Percentiles rank a stretch among this genome's conserved stretches.
Conservation (phyloP, 2,888 invertebrate genomes). For the Mythimna impura region DNA sequence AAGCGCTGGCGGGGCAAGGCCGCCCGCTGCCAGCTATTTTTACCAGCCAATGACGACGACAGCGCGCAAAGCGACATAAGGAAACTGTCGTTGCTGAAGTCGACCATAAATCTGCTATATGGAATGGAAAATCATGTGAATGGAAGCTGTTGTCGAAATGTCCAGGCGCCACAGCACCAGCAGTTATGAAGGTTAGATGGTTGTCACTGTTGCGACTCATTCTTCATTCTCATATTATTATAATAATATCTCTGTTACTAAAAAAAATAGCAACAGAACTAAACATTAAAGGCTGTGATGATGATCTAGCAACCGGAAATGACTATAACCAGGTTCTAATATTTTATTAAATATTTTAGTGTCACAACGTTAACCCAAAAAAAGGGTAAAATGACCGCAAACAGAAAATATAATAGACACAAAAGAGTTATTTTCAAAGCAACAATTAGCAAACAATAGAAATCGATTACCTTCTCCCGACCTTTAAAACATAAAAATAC, state of each 20-base stretch:
- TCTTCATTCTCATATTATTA: not conserved
- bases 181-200: not conserved
- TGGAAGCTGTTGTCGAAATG: not conserved
- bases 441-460: slow-evolving; percentile 59
- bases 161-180: not conserved
- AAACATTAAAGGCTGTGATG: slow-evolving; percentile 3
- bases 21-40: slow-evolving; percentile 62
- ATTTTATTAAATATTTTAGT: slow-evolving; percentile 19
- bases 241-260: not conserved
- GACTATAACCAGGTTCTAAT: not conserved
- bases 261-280: not conserved
- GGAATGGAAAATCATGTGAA: slow-evolving; percentile 12
- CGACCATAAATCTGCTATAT: slow-evolving; percentile 15
- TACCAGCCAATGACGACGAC: slow-evolving; percentile 69
- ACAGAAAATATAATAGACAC: slow-evolving; percentile 12
- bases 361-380: slow-evolving; percentile 11
- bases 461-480: slow-evolving; percentile 54
- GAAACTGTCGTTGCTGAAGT: slow-evolving; percentile 37
- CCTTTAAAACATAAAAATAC: slow-evolving; percentile 58
- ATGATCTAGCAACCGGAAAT: slow-evolving; percentile 10
- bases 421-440: slow-evolving; percentile 40
- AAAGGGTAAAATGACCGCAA: slow-evolving; percentile 26
- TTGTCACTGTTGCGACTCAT: not conserved
- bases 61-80: slow-evolving; percentile 24
- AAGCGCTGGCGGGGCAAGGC: slow-evolving; percentile 59